Evolutionary conservation across 2,113 vertebrate species (phyloP), one percentile per base, ranked within the genome.

Genomic region (Perognathus longimembris): DNA sequence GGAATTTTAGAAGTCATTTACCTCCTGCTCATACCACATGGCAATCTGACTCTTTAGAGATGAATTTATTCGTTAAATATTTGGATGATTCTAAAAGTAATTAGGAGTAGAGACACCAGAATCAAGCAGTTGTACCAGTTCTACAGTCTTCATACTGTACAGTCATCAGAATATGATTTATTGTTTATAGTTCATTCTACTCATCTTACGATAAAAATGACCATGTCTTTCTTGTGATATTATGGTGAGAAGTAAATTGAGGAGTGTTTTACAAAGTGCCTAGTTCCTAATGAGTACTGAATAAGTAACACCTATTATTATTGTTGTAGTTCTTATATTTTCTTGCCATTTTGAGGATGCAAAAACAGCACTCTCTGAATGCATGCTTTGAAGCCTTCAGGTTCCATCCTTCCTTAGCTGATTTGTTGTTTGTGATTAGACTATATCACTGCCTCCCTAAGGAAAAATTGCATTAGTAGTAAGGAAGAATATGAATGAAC

Each of bases 61-160:
- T 77, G 30, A 91, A 89, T 89, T 77, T 86, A 73, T 93, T 61
- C 22, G 34, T 91, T 83, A 78, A 61, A 86, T 89, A 95, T 63
- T 30, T 57, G 24, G 91, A 82, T 8, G 61, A 30, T 74, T 66
- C 40, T 91, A 42, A 95, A 89, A 63, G 10, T 78, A 93, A 82
- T 92, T 77, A 79, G 45, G 12, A 95, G 77, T 34, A 57, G 7
- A 32, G 38, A 89, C 26, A 74, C 12, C 54, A 15, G 32, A 63
- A 74, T 69, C 26, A 71, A 24, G 40, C 7, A 80, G 38, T 74
- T 82, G 38, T 78, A 74, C 18, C 7, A 42, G 17, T 45, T 59
- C 28, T 86, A 73, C 22, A 71, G 81, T 57, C 90, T 89, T 74
- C 40, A 75, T 38, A 4, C 70, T 93, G 26, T 66, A 17, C 50